Base-by-base conservation (phyloP, 2,888 invertebrate species). In the Leucophora obtusa region DNA sequence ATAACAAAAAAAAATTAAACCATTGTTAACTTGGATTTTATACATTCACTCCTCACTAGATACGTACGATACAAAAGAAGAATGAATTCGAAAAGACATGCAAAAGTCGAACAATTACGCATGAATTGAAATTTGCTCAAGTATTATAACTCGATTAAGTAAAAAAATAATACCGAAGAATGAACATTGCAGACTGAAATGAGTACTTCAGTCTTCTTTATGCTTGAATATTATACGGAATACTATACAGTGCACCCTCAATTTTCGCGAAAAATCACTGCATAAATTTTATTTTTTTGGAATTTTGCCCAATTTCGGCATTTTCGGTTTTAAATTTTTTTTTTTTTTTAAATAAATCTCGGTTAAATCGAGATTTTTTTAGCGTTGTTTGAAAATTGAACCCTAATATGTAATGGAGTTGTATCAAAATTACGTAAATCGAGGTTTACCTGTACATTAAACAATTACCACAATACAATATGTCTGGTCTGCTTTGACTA, bases 131-230 rank as follows among this genome's bases (percentile, higher is more conserved):
- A 79, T 62, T 18, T 43, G 43, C 62, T 71, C 71, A 71, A 80
- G 75, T 76, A 80, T 80, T 80, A 80, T 80, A 72, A 80, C 71
- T 72, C 75, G 68, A 80, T 75, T 80, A 72, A 80, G 47, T 60
- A 28, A 35, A 38, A 59, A 8, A 47, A 47, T 5, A 47, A 47
- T n/a, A 47, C 14, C 28, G 28, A 47, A n/a, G 43, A 47, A 14
- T 47, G 43, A 47, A 28, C 28, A 28, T 28, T 28, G 28, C 28
- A 47, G 43, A 47, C 43, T 47, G 7, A 14, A 5, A 10, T 21
- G 47, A 35, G 24, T 35, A 24, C n/a, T 43, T 24, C n/a, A n/a
- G 60, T 14, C 60, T 47, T 47, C 10, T 47, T 47, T n/a, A 38
- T 38, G 18, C 7, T n/a, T 43, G 15, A n/a, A 60, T 38, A 15